Evolutionary conservation across 2,113 vertebrate genomes (phyloP).

Genomic region (Apodemus sylvaticus): DNA sequence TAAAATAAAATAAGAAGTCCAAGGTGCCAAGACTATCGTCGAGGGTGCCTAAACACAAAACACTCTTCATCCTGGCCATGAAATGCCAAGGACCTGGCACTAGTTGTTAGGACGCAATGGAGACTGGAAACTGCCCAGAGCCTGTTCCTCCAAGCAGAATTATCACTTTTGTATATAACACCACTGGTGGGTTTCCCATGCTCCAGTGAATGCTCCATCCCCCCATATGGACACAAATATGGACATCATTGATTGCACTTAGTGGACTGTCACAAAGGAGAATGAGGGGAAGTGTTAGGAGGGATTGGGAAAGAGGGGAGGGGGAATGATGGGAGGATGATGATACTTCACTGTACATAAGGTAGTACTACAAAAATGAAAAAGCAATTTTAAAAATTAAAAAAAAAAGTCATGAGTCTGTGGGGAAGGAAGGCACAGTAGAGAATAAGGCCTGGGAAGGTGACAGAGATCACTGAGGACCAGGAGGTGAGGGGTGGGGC

Average conservation of each 20-base stretch:
- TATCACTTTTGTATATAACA: background rate
- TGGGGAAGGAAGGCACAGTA: background rate
- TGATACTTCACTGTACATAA: background rate
- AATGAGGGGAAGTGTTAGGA: background rate
- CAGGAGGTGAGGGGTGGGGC: too few relatives aligned
- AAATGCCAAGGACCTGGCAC: background rate
- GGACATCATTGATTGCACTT: background rate
- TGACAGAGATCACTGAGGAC: background rate
- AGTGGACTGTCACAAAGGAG: background rate
- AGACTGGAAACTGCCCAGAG: too few relatives aligned
- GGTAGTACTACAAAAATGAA: background rate
- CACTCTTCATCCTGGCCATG: background rate
- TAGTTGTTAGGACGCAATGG: background rate
- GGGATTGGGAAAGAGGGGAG: background rate
- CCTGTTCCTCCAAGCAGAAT: too few relatives aligned
- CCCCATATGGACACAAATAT: background rate
- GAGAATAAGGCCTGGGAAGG: background rate
- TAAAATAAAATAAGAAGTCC: background rate
- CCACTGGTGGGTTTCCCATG: background rate
- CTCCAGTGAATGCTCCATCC: background rate
- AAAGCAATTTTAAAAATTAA: background rate
- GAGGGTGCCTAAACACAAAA: background rate
- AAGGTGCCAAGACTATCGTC: slow-evolving; percentile 30
- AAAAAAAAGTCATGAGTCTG: background rate
- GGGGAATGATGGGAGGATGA: background rate